Conservation (phyloP, 1,140 invertebrate species). For the Ridgeia piscesae region DNA sequence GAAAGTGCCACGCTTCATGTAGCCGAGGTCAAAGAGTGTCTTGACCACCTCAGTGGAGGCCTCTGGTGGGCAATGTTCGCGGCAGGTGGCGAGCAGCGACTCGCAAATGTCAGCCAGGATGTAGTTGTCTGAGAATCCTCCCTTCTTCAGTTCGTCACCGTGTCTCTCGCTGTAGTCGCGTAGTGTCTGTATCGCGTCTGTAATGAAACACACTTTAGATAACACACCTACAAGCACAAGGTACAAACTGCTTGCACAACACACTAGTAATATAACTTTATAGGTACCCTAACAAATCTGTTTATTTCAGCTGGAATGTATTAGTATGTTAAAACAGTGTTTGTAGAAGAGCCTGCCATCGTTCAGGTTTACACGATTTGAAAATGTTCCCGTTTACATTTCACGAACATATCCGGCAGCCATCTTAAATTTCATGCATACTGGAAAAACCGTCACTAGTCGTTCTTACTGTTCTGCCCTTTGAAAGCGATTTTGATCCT, state of each 20-base stretch:
- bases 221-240: background rate
- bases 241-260: background rate
- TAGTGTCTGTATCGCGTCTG: constrained; percentile 27
- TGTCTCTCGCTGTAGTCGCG: constrained; percentile 19
- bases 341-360: too few species aligned
- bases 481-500: too few species aligned
- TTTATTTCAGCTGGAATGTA: too few species aligned
- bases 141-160: constrained; percentile 9
- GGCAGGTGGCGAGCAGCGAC: constrained; percentile 13
- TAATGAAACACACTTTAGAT: background rate
- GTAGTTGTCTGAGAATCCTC: constrained; percentile 16
- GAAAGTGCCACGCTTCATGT: constrained; percentile 27
- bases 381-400: too few species aligned
- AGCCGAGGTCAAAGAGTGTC: constrained; percentile 26
- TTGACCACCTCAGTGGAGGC: constrained; percentile 20
- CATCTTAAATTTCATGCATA: too few species aligned
- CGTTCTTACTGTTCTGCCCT: too few species aligned
- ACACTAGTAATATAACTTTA: background rate
- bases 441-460: too few species aligned
- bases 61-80: background rate
- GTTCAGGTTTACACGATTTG: too few species aligned
- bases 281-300: background rate
- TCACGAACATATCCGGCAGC: too few species aligned
- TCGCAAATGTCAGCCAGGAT: constrained; percentile 13
- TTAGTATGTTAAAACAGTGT: too few species aligned